Evolutionary conservation across 2,113 vertebrate genomes (phyloP), one percentile per base, ranked within the genome.

Genomic region (Silurus glanis): DNA sequence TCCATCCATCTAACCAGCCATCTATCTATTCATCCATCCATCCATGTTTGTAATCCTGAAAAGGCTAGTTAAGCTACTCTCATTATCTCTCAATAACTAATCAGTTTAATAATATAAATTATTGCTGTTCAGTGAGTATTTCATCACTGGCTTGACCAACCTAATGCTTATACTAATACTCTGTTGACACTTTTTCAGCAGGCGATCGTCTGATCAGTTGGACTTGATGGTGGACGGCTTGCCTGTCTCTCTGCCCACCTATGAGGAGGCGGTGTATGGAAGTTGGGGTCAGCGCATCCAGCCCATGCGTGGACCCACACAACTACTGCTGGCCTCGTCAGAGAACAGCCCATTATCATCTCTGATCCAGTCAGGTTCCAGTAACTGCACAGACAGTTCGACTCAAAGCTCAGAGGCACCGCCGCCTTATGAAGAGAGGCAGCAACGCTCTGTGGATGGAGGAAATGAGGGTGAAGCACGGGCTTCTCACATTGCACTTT

Each of bases 251-350:
- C 93, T 95, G 0, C 95, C 94, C 0, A 93, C 94, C 87, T 96
- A 95, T 0, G 95, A 95, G 86, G 95, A 95, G 89, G 95, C 95
- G 0, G 86, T 95, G 28, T 95, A 94, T 1, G 91, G 94, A 59
- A 94, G 93, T 89, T 94, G 93, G 93, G 94, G 95, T 0, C 92
- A 93, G 85, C 93, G 93, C 8, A 84, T 94, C 23, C 87, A 92
- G 0, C 23, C 91, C 28, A 91, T 89, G 64, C 81, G 84, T 0
- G 83, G 78, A 0, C 93, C 93, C 37, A 94, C 93, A 1, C 94
- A 93, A 86, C 94, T 95, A 49, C 88, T 95, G 0, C 53, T 95
- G 83, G 91, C 92, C 16, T 92, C 85, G 0, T 85, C 90, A 0
- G 61, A 85, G 55, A 80, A 78, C 51, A 89, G 80, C 37, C 89